Base-by-base conservation (phyloP, 2,113 vertebrate genomes). In the Gymnocephalus cernua region DNA sequence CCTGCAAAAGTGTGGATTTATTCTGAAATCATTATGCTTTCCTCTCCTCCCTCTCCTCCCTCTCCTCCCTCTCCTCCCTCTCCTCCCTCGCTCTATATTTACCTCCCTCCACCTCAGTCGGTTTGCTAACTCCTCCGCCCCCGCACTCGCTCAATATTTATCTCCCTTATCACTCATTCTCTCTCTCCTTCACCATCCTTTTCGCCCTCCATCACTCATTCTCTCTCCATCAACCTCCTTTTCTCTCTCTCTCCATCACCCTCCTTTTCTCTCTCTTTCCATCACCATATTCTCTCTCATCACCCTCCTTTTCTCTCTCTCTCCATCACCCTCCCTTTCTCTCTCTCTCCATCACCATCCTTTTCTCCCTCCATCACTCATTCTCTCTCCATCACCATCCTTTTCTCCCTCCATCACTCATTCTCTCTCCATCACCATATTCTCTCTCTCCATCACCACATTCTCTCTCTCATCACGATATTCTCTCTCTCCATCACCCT, bases 121-220 rank as follows among this genome's bases (percentile, higher is more conserved):
- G 82, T 85, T 80, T 83, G 86, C 80, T 74, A 82, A 82, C 80
- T 86, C 77, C 23, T 76, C 76, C 77, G 21, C 87, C 87, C 79
- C 67, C 77, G 62, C 83, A 71, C 13, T 77, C 74, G 63, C 86
- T 85, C 86, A 82, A 76, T 85, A 88, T 86, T 86, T 88, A 86
- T 80, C 87, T 83, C 58, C 73, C 77, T 83, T 45, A 86, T 80
- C 78, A 64, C 80, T 88, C 77, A 27, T 47, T 38, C 65, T 45
- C 67, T 69, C 82, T 19, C 61, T 69, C 62, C 58, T 14, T 73
- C 78, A 61, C 62, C 62, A 48, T 74, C 63, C 16, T 21, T 53
- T 35, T 35, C 7, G 2, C 29, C 61, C 79, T 67, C 15, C 7
- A 21, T 73, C 29, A 29, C n/a, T 29, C 29, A 29, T 29, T 51